phyloP scores from a whole-genome alignment of 2,888 invertebrate species.

The Camponotus fellah region DNA sequence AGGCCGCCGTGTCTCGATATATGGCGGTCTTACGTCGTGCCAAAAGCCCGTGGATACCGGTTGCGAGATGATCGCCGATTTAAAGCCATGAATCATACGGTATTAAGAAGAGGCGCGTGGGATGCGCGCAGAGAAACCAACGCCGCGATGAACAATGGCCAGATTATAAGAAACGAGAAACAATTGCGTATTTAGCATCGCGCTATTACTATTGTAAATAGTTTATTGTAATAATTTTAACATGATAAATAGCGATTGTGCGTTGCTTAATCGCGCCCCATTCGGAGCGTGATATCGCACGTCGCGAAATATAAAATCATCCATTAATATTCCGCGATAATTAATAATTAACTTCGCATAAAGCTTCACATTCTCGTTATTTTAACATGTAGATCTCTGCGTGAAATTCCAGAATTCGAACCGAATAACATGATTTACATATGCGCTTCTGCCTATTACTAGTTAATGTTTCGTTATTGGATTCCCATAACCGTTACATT shows the following conservation, averaged over 20 bases:
- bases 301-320: neutral
- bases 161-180: neutral
- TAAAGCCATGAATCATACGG: constrained; percentile 58
- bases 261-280: neutral
- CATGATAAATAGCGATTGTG: neutral
- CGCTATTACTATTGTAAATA: constrained; percentile 12
- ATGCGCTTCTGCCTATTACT: constrained; percentile 23
- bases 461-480: constrained; percentile 31
- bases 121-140: constrained; percentile 17
- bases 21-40: constrained; percentile 60
- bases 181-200: constrained; percentile 23
- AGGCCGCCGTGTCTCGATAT: constrained; percentile 63
- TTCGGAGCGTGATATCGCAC: neutral
- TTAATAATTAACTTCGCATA: constrained; percentile 6
- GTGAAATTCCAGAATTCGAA: neutral
- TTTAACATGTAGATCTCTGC: constrained; percentile 11
- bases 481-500: constrained; percentile 44
- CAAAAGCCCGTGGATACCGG: constrained; percentile 36
- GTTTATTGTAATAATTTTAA: neutral
- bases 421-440: constrained; percentile 18
- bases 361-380: constrained; percentile 3
- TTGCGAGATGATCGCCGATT: constrained; percentile 58
- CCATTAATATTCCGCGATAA: constrained; percentile 8
- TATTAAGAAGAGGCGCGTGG: constrained; percentile 39
- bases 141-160: constrained; percentile 11